These are phyloP conservation scores for Porites divaricata DNA, from an alignment of 92 coral and sea anemone species.

Conservation along the genomic window DNA sequence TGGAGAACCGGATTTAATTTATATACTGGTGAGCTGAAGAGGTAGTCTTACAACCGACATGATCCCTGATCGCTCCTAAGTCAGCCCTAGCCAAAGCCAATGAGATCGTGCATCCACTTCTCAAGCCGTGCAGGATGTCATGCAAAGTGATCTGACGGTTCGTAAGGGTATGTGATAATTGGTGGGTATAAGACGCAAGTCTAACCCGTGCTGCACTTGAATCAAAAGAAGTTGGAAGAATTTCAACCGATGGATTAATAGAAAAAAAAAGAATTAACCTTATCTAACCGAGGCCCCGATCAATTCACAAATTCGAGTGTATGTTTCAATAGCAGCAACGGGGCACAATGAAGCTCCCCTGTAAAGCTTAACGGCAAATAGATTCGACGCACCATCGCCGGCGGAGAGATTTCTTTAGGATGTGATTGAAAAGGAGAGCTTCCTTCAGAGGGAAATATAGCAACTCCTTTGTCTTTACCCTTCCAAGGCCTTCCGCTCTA, in stretches of 20 bases:
- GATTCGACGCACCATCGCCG: not conserved
- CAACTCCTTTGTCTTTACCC: not conserved
- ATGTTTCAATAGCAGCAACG: conserved; percentile 39
- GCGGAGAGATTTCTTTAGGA: not conserved
- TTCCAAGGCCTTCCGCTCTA: not conserved
- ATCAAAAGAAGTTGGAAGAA: conserved; percentile 15
- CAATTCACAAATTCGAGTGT: conserved; percentile 23
- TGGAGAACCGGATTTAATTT: conserved; percentile 33
- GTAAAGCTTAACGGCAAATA: conserved; percentile 32
- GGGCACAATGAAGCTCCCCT: conserved; percentile 28
- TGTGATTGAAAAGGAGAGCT: conserved; percentile 6
- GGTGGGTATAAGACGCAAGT: conserved; percentile 19
- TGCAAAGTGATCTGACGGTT: conserved; percentile 38
- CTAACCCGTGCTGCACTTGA: conserved; percentile 21
- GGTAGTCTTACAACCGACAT: conserved; percentile 38
- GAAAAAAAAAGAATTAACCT: conserved; percentile 38
- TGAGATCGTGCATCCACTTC: conserved; percentile 20
- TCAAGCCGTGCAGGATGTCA: conserved; percentile 34
- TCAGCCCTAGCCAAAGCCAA: conserved; percentile 7
- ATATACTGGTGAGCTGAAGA: conserved; percentile 35
- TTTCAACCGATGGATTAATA: conserved; percentile 22
- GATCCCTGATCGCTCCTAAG: conserved; percentile 25
- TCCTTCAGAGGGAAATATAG: conserved; percentile 16
- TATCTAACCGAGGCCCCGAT: conserved; percentile 17
- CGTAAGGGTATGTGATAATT: not conserved